Evolutionary conservation across 2,797 vertebrate genomes (phyloP).

Genomic region (Natrix natrix): DNA sequence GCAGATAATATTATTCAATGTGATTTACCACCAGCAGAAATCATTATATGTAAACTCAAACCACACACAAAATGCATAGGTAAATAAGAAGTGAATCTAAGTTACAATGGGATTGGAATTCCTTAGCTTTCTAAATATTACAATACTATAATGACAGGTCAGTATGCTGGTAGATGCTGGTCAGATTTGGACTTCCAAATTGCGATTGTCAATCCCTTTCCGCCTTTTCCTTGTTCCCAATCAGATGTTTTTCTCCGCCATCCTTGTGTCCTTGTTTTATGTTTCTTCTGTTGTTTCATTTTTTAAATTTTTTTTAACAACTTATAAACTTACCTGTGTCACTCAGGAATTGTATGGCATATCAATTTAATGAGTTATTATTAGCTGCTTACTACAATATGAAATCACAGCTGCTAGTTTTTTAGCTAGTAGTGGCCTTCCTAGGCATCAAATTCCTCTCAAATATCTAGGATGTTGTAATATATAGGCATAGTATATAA

Average conservation of each 20-base stretch:
- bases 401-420: neutral
- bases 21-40: slow-evolving; percentile 18
- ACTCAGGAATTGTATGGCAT: neutral
- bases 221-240: neutral
- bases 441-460: neutral
- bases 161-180: neutral
- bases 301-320: neutral
- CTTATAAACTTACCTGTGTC: neutral
- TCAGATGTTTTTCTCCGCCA: neutral
- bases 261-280: neutral
- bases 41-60: slow-evolving; percentile 7
- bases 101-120: neutral
- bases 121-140: neutral
- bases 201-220: neutral
- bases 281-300: neutral
- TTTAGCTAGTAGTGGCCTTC: neutral
- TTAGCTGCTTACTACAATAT: neutral
- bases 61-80: neutral
- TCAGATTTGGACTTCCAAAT: neutral
- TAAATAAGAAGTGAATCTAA: neutral
- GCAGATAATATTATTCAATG: neutral
- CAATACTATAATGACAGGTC: neutral
- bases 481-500: neutral
- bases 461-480: neutral
- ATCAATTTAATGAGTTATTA: neutral